These are phyloP conservation scores for Atlantisia rogersi DNA, from an alignment of 2,113 vertebrate genomes.

Conservation along the genomic window DNA sequence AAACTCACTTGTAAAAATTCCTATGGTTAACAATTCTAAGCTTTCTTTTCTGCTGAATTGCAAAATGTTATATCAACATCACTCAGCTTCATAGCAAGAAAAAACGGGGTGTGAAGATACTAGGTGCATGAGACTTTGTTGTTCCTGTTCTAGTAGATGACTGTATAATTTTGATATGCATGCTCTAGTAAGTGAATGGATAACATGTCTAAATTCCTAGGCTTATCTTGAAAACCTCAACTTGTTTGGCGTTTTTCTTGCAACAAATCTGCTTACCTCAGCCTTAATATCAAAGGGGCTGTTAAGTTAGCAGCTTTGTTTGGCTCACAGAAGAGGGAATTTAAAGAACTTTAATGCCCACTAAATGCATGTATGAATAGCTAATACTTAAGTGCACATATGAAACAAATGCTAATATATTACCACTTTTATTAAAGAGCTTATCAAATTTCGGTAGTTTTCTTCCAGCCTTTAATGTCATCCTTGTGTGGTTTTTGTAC, in stretches of 20 bases:
- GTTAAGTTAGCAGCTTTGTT: not conserved
- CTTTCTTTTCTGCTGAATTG: not conserved
- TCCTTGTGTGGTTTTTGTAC: not conserved
- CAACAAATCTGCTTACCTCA: not conserved
- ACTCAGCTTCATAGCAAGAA: not conserved
- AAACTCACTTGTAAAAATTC: not conserved
- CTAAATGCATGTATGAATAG: not conserved
- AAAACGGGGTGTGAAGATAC: not conserved
- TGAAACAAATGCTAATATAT: not conserved
- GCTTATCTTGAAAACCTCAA: not conserved
- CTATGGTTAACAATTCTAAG: not conserved
- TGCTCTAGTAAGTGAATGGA: not conserved
- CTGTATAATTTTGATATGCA: not conserved
- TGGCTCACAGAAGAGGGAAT: not conserved
- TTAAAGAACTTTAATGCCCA: not conserved
- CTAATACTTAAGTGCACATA: not conserved
- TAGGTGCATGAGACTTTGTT: not conserved
- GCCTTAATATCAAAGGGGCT: not conserved
- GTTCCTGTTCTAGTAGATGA: not conserved
- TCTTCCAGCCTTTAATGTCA: not conserved
- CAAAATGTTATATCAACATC: not conserved
- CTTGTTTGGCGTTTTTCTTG: not conserved
- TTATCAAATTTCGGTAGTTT: rapidly evolving
- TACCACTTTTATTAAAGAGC: not conserved
- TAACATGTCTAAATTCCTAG: not conserved